phyloP scores from a whole-genome alignment of 2,113 vertebrate species.

The Odocoileus hemionus region DNA sequence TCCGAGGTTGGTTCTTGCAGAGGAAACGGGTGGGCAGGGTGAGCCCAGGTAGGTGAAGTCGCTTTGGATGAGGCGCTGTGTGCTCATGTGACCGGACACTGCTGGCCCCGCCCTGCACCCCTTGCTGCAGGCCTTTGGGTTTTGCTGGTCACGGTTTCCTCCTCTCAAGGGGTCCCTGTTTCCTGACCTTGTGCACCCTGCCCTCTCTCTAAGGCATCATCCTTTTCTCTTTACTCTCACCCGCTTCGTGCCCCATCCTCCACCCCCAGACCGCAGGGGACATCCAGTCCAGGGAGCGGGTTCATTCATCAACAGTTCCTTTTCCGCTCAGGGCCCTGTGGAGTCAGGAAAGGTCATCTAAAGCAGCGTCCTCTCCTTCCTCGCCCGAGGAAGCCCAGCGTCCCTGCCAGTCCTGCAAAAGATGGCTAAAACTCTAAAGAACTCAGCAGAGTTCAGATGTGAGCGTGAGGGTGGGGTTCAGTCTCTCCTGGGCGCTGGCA shows the following conservation, averaged over 20 bases:
- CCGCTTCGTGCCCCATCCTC: neutral
- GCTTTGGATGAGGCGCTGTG: neutral
- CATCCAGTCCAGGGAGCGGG: neutral
- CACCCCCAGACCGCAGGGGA: neutral
- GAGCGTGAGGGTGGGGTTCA: neutral
- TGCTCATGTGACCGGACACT: neutral
- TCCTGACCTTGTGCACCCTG: neutral
- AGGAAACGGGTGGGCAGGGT: neutral
- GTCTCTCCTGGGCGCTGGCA: neutral
- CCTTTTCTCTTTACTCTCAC: neutral
- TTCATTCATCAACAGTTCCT: neutral
- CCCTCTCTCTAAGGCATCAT: neutral
- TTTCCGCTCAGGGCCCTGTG: conserved; percentile 38
- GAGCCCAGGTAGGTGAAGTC: neutral
- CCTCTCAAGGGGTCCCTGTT: neutral
- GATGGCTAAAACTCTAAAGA: neutral
- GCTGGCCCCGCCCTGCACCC: neutral
- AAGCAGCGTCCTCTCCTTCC: neutral
- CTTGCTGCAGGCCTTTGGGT: neutral
- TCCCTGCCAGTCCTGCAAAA: neutral
- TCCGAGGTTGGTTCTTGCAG: neutral
- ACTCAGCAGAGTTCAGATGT: neutral
- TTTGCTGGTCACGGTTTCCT: neutral
- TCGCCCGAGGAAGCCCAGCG: neutral
- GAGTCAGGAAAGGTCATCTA: neutral